These are phyloP conservation scores for Intellagama lesueurii DNA, from an alignment of 2,797 vertebrate genomes.

Conservation along the genomic window DNA sequence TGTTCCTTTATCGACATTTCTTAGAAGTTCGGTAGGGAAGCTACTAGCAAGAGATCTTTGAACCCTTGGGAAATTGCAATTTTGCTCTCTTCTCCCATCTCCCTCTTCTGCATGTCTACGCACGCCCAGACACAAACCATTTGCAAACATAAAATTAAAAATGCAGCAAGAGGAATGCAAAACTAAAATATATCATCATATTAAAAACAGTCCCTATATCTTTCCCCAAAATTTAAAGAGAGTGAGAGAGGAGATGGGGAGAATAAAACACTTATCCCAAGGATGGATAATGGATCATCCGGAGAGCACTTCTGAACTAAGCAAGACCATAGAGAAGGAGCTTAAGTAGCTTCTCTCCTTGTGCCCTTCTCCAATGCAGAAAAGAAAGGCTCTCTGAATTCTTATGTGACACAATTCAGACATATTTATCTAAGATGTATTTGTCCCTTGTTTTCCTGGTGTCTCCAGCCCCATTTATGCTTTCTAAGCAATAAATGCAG, in stretches of 20 bases:
- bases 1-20: conserved; percentile 76
- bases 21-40: conserved; percentile 68
- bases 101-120: no score
- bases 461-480: no score
- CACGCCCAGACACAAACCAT: no score
- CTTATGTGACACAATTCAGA: no score
- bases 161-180: conserved; percentile 29
- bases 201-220: no score
- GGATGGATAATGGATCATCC: no score
- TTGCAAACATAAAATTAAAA: no score
- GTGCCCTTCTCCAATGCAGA: neutral
- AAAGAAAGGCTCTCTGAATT: neutral
- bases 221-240: neutral
- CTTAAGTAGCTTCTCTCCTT: neutral
- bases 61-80: conserved; percentile 49
- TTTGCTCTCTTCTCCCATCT: neutral
- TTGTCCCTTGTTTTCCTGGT: no score
- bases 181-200: conserved; percentile 22
- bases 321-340: neutral
- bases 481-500: no score
- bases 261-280: no score
- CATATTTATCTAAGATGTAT: no score
- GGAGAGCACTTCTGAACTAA: neutral
- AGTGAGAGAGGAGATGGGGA: neutral
- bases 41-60: conserved; percentile 58